Evolutionary conservation across 1,140 invertebrate genomes (phyloP).

Genomic region (Bombus ignitus): DNA sequence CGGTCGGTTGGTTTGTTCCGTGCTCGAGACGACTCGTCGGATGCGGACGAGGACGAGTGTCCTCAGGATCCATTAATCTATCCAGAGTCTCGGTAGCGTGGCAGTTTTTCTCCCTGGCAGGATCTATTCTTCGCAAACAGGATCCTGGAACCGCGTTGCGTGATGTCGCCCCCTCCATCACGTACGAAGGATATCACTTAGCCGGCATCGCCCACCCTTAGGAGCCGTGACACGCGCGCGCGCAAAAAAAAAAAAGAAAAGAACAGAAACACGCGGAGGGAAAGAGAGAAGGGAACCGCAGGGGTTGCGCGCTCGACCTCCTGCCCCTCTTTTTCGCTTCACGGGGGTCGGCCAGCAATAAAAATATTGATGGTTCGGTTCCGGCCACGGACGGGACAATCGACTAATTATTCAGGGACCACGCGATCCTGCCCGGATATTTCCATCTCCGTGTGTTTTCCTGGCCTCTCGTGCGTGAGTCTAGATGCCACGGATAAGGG

Average conservation of each 20-base stretch:
- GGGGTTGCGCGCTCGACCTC: conserved; percentile 54
- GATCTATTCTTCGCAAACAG: conserved; percentile 54
- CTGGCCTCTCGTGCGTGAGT: not conserved
- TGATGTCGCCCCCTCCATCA: conserved; percentile 42
- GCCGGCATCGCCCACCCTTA: conserved; percentile 55
- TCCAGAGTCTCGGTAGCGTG: conserved; percentile 13
- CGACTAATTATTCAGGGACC: conserved; percentile 77
- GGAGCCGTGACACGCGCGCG: conserved; percentile 54
- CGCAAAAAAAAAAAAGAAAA: conserved; percentile 46
- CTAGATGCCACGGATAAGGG: not conserved
- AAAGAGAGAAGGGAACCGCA: conserved; percentile 50
- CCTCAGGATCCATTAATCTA: conserved; percentile 56
- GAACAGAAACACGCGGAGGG: not conserved
- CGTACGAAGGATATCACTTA: conserved; percentile 69
- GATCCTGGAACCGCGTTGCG: conserved; percentile 48
- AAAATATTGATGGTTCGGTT: conserved; percentile 78
- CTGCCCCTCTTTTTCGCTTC: conserved; percentile 54
- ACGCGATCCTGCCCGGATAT: conserved; percentile 63
- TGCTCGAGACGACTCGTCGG: not conserved
- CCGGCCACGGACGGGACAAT: conserved; percentile 74
- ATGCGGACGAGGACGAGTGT: not conserved
- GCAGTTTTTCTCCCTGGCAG: conserved; percentile 57
- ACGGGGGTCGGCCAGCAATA: conserved; percentile 64
- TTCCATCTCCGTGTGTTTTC: conserved; percentile 40
- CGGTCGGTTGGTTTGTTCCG: not conserved